A percentile compares a stretch with the other conserved stretches of the same genome.
These are phyloP conservation scores for Drosophila testacea DNA, from an alignment of 2,888 invertebrate species.

Conservation along the genomic window DNA sequence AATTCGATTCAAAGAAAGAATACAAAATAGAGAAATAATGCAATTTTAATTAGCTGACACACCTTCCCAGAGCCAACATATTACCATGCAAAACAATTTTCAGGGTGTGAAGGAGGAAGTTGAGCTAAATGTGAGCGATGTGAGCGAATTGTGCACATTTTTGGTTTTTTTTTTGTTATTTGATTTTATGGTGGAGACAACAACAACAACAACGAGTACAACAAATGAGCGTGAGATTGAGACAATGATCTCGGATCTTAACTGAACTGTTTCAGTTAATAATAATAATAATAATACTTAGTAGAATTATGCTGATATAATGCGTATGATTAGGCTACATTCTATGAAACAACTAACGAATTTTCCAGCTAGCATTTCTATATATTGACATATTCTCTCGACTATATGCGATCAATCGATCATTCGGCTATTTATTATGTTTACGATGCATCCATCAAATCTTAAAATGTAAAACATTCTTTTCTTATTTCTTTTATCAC, in stretches of 20 bases:
- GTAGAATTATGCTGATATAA: constrained; percentile 67
- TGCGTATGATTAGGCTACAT: constrained; percentile 67
- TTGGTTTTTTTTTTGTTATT: background rate
- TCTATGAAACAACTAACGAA: constrained; percentile 78
- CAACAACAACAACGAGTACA: constrained; percentile 49
- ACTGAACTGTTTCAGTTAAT: constrained; percentile 9
- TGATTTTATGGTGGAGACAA: constrained; percentile 48
- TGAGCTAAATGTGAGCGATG: constrained; percentile 48
- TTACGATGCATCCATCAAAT: constrained; percentile 64
- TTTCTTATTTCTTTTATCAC: constrained; percentile 35
- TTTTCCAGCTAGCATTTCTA: constrained; percentile 59
- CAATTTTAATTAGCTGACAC: constrained; percentile 69
- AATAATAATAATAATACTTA: constrained; percentile 7
- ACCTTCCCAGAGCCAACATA: constrained; percentile 49
- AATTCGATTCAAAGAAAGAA: constrained; percentile 61
- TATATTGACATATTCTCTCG: constrained; percentile 64
- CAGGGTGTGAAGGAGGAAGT: constrained; percentile 29
- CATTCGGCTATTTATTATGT: constrained; percentile 49
- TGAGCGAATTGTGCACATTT: constrained; percentile 70
- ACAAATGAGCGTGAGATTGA: constrained; percentile 65
- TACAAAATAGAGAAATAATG: constrained; percentile 73
- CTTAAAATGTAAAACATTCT: constrained; percentile 74
- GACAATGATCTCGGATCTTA: constrained; percentile 47
- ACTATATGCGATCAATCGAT: constrained; percentile 28
- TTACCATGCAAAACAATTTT: constrained; percentile 61